Base-by-base conservation (phyloP, 1,140 invertebrate species). In the Bombus waltoni region DNA sequence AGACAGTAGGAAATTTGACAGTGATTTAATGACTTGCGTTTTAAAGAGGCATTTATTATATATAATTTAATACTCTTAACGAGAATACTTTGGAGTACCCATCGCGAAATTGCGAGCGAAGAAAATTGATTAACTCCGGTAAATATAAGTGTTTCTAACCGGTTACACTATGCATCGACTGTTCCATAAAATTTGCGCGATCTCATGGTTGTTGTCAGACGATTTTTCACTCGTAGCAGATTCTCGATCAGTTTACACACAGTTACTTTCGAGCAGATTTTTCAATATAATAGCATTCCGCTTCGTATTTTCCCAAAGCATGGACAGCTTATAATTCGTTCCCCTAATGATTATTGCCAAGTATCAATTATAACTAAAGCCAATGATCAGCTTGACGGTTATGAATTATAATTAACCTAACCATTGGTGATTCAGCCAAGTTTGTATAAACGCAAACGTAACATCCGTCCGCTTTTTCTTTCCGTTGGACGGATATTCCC, bases 21-120 rank as follows among this genome's bases (percentile, higher is more conserved):
- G 42, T 68, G 32, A 68, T 79, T 68, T 47, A 79, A 47, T 28
- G 28, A 38, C 22, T 22, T 28, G 13, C 25, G 35, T 68, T 28
- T 68, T 42, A 13, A 11, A 5, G 11, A 47, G 32, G 40, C 62
- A 5, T 59, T 59, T 13, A 59, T 76, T 38, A 28, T 15, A 25
- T 66, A 35, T 79, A 79, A 78, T 78, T 66, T 78, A 78, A 79
- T 68, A 70, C 47, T 47, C 32, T 35, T 68, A 79, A 70, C 53
- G 59, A 28, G 18, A 80, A 38, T 53, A 80, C 25, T 47, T 70
- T 38, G 22, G 32, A 25, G 10, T 15, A 62, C 13, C 57, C 38
- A n/a, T n/a, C 28, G 38, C 35, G 35, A 28, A 77, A 42, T 40
- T 10, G 25, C 44, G n/a, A 32, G 38, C 18, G 40, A 32, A 11